Evolutionary conservation across 2,888 invertebrate genomes (phyloP), one percentile per base, ranked within the genome.

Genomic region (Stictocephala bisonia): DNA sequence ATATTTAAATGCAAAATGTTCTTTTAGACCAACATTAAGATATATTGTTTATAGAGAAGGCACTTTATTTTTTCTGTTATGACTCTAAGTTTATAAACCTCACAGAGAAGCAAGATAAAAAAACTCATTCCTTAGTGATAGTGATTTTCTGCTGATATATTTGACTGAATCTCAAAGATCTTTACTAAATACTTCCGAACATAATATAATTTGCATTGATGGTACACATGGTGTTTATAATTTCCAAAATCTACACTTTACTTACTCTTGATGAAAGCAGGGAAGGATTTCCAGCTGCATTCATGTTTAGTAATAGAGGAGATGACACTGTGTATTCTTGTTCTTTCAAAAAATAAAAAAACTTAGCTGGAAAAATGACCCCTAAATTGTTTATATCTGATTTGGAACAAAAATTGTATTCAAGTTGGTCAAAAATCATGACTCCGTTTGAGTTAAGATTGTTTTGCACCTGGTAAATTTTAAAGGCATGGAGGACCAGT

Each of bases 141-240:
- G 78, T n/a, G 80, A 80, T 74, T 80, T 79, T 58, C 48, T 80
- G 41, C 75, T 82, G 11, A 76, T 77, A 11, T 78, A 80, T 6
- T 79, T 81, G 79, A 79, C 78, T 50, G 67, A 74, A 60, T 77
- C 72, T 11, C 81, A 81, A 69, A 40, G 67, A 18, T 72, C 75
- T 15, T 73, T 80, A 22, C 51, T 81, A 56, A 67, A 26, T 13
- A 79, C 76, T 68, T 80, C 77, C 58, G 76, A 78, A n/a, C 48
- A 67, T 22, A 74, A 79, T 64, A 67, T 24, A 20, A 73, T 81
- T 27, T 80, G 80, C 71, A 67, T 82, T 78, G 73, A 80, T 79
- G 74, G 75, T 41, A 80, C 79, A 6, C 78, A 78, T 69, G 78
- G 79, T 1, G n/a, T 75, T 0, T 78, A 79, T 69, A 18, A 66